These are phyloP conservation scores for Thymallus thymallus DNA, from an alignment of 2,113 vertebrate species.

Conservation along the genomic window DNA sequence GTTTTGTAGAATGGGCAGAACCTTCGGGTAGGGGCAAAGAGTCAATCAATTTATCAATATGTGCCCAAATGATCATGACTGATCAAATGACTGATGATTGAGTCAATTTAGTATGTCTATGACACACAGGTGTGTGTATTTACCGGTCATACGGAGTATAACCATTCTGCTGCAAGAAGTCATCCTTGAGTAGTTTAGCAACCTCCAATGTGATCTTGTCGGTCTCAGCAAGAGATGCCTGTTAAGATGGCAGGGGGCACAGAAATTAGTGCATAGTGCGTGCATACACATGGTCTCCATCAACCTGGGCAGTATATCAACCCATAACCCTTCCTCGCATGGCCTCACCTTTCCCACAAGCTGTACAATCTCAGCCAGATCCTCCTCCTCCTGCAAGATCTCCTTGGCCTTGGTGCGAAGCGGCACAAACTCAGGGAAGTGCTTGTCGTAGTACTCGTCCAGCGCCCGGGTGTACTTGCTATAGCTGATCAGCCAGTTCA, in stretches of 20 bases:
- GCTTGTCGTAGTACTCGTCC: slow-evolving; percentile 95
- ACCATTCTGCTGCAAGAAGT: slow-evolving; percentile 97
- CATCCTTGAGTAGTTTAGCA: slow-evolving; percentile 95
- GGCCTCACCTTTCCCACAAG: slow-evolving; percentile 90
- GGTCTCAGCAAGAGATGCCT: slow-evolving; percentile 95
- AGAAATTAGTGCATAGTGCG: background rate
- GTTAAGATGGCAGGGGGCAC: slow-evolving; percentile 23
- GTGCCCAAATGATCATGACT: too few relatives aligned
- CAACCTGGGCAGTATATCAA: too few relatives aligned
- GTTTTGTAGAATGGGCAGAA: slow-evolving; percentile 99
- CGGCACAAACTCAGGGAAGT: slow-evolving; percentile 93
- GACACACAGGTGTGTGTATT: background rate
- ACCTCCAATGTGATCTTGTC: slow-evolving; percentile 99
- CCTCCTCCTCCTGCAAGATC: slow-evolving; percentile 97
- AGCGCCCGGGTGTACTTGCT: slow-evolving; percentile 94
- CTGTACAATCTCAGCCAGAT: slow-evolving; percentile 96
- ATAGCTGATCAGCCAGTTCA: slow-evolving; percentile 99
- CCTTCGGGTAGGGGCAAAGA: slow-evolving; percentile 60
- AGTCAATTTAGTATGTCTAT: background rate
- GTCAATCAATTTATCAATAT: background rate
- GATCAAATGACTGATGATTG: background rate
- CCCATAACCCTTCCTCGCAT: too few relatives aligned
- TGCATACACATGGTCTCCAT: too few relatives aligned
- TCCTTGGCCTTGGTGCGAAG: slow-evolving; percentile 95
- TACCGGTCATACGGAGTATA: slow-evolving; percentile 96